phyloP scores from a whole-genome alignment of 1,140 invertebrate genomes.

The Ceratitis capitata region DNA sequence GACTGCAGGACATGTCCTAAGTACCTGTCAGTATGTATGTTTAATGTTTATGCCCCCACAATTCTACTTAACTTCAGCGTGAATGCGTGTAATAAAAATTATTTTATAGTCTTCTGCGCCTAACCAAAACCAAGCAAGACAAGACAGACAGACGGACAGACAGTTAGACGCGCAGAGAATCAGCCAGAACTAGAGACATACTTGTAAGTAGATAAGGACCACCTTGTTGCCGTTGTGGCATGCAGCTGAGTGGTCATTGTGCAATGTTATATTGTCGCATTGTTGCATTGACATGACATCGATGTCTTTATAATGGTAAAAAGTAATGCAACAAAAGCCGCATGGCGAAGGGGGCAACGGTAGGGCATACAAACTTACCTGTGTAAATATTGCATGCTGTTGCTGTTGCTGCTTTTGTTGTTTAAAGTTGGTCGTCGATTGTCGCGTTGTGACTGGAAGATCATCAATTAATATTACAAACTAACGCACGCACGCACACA shows the following conservation, averaged over 20 bases:
- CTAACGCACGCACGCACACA: not conserved
- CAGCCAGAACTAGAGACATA: too few species aligned
- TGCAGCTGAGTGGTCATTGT: not conserved
- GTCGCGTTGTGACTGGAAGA: conserved; percentile 3
- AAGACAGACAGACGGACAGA: too few species aligned
- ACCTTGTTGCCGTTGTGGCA: not conserved
- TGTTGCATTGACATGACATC: conserved; percentile 35
- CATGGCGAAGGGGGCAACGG: not conserved
- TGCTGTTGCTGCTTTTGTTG: not conserved
- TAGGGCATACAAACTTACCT: not conserved
- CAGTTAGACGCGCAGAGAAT: too few species aligned
- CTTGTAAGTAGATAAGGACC: conserved; percentile 35
- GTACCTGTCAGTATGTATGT: not conserved
- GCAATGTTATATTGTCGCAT: conserved; percentile 13
- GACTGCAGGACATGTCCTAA: too few species aligned
- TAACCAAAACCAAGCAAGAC: too few species aligned
- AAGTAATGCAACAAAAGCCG: not conserved
- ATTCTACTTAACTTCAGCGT: not conserved
- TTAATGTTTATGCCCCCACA: not conserved
- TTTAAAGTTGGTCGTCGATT: too few species aligned
- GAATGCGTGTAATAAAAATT: conserved; percentile 31
- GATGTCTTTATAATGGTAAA: conserved; percentile 38
- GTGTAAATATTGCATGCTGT: not conserved
- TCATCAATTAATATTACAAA: conserved; percentile 36
- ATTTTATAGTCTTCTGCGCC: conserved; percentile 19